Percentiles rank a stretch among this genome's conserved stretches.
Evolutionary conservation across 2,888 invertebrate genomes (phyloP).

Genomic region (Rhingia rostrata): DNA sequence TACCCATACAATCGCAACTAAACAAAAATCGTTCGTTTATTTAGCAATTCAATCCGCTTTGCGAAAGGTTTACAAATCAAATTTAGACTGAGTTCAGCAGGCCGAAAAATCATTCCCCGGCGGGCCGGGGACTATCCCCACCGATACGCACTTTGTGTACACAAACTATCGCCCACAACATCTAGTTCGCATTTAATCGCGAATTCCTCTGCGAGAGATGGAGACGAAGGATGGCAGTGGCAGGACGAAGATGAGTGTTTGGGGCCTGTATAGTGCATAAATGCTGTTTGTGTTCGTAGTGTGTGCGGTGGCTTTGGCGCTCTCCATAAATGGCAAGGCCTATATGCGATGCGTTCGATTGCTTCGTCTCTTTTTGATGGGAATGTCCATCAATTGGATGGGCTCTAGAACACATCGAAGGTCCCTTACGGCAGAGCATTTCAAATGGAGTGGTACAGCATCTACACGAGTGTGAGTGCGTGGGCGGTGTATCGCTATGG

Average conservation of each 20-base stretch:
- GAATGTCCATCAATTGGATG: conserved; percentile 69
- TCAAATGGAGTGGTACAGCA: conserved; percentile 14
- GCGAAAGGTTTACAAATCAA: conserved; percentile 72
- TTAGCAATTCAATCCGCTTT: conserved; percentile 73
- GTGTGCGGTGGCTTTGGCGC: conserved; percentile 60
- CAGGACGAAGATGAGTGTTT: conserved; percentile 43
- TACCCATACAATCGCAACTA: conserved; percentile 3
- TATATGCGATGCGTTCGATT: conserved; percentile 64
- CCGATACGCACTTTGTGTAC: conserved; percentile 69
- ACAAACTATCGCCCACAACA: conserved; percentile 70
- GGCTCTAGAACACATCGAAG: conserved; percentile 53
- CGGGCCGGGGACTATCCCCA: conserved; percentile 8
- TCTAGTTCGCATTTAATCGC: conserved; percentile 73
- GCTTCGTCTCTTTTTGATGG: conserved; percentile 69
- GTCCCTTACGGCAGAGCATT: conserved; percentile 53
- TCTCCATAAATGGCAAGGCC: conserved; percentile 57
- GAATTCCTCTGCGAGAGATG: conserved; percentile 60
- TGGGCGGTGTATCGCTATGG: conserved; percentile 18
- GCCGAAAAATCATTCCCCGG: conserved; percentile 68
- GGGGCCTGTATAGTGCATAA: neutral
- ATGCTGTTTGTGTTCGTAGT: conserved; percentile 34
- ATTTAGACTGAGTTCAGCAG: conserved; percentile 73
- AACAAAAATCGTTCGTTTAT: conserved; percentile 65
- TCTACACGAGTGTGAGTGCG: neutral
- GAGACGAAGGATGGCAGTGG: neutral